Conservation (phyloP, 2,888 invertebrate genomes). For the Peribatodes rhomboidaria region DNA sequence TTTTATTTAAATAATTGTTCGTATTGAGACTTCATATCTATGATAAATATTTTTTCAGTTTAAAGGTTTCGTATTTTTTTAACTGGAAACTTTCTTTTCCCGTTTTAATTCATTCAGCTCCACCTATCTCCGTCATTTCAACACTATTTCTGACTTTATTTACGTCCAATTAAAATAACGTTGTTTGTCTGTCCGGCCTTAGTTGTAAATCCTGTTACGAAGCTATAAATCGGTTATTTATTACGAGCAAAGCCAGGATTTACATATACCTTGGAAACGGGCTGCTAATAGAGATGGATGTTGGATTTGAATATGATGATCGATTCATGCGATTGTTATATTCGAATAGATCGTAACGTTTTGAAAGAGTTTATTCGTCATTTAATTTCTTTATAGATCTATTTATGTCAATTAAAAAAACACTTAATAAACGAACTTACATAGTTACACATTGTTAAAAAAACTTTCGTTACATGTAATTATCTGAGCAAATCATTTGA, state of each 20-base stretch:
- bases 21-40: too few relatives aligned
- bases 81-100: conserved; percentile 3
- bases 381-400: too few relatives aligned
- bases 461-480: too few relatives aligned
- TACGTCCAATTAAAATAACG: conserved; percentile 32
- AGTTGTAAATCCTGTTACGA: conserved; percentile 31
- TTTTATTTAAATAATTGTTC: not conserved
- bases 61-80: too few relatives aligned
- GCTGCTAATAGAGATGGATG: conserved; percentile 16
- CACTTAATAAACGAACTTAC: too few relatives aligned
- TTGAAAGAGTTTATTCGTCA: not conserved
- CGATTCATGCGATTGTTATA: conserved; percentile 1
- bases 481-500: too few relatives aligned
- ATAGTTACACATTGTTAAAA: too few relatives aligned
- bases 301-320: not conserved
- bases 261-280: conserved; percentile 23
- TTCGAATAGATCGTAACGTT: not conserved
- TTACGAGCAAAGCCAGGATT: conserved; percentile 27
- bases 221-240: conserved; percentile 29
- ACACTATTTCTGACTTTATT: conserved; percentile 23
- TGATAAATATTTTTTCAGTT: too few relatives aligned
- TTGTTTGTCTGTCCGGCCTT: conserved; percentile 22
- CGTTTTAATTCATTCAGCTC: not conserved
- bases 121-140: conserved; percentile 18
- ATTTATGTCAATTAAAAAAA: too few relatives aligned